Evolutionary conservation across 2,888 invertebrate genomes (phyloP).

Genomic region (Melanophora roralis): DNA sequence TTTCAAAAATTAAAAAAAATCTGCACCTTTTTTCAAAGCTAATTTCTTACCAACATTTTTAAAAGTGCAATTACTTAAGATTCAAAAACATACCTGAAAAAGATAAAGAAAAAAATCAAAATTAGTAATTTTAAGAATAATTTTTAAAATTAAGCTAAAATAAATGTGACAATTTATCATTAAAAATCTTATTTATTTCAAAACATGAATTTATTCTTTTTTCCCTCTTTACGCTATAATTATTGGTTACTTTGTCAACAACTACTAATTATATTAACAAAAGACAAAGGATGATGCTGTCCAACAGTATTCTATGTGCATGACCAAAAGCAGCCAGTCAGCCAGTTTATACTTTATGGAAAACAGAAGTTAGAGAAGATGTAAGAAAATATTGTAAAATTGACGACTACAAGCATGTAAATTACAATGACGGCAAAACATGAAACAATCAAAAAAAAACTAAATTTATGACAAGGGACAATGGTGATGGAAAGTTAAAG

Average conservation of each 20-base stretch:
- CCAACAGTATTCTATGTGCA: conserved; percentile 5
- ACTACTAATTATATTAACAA: conserved; percentile 45
- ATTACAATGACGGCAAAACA: conserved; percentile 24
- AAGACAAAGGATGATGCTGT: background rate
- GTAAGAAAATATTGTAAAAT: conserved; percentile 9
- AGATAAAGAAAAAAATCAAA: conserved; percentile 7
- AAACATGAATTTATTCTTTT: conserved; percentile 17
- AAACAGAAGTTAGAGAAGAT: background rate
- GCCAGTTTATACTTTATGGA: conserved; percentile 7
- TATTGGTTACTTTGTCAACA: conserved; percentile 43
- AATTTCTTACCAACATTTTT: conserved; percentile 11
- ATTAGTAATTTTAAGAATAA: background rate
- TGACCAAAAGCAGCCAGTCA: conserved; percentile 6
- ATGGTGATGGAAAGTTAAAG: background rate
- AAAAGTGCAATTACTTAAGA: background rate
- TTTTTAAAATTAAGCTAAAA: background rate
- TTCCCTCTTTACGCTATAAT: conserved; percentile 10
- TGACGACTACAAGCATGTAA: conserved; percentile 35
- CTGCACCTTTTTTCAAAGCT: background rate
- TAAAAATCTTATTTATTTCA: conserved; percentile 22
- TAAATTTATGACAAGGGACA: background rate
- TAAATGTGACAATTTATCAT: background rate
- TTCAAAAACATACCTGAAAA: conserved; percentile 52
- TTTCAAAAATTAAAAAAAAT: too few relatives aligned
- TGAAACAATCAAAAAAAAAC: conserved; percentile 14